A percentile compares a stretch with the other conserved stretches of the same genome.
Evolutionary conservation across 2,797 vertebrate species (phyloP).

Genomic region (Varecia variegata): DNA sequence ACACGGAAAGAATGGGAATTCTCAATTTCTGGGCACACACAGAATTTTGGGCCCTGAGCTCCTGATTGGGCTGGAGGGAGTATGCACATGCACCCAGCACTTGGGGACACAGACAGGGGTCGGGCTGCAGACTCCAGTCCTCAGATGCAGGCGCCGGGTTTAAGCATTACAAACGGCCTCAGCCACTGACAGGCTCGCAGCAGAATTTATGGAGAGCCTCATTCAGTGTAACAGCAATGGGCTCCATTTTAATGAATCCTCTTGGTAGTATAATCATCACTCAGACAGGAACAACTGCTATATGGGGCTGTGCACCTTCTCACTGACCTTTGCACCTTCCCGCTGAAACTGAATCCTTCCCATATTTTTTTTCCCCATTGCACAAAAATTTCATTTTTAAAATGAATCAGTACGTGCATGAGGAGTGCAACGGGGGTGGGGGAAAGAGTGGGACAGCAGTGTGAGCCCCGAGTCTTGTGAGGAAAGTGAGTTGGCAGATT

Average conservation of each 20-base stretch:
- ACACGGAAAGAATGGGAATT: not conserved
- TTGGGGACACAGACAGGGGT: accelerated
- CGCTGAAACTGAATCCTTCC: slow-evolving; percentile 59
- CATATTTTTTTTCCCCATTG: slow-evolving; percentile 43
- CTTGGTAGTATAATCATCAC: slow-evolving; percentile 55
- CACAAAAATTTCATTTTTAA: slow-evolving; percentile 69
- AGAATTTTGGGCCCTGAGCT: not conserved
- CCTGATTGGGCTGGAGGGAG: not conserved
- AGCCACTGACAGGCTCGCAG: slow-evolving; percentile 43
- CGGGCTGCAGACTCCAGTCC: not conserved
- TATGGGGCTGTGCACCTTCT: slow-evolving; percentile 30
- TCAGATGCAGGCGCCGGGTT: not conserved
- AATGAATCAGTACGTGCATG: slow-evolving; percentile 58
- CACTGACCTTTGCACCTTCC: slow-evolving; percentile 69
- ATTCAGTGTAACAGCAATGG: slow-evolving; percentile 39
- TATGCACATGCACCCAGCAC: not conserved
- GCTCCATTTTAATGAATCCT: slow-evolving; percentile 73
- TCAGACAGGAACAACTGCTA: slow-evolving; percentile 67
- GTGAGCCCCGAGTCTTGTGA: slow-evolving; percentile 9
- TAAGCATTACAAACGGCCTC: slow-evolving; percentile 41
- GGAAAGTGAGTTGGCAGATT: slow-evolving; percentile 31
- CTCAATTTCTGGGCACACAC: not conserved
- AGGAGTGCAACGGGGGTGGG: not conserved
- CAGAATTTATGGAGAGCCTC: slow-evolving; percentile 61
- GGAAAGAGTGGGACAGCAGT: slow-evolving; percentile 11